Evolutionary conservation across 2,888 invertebrate species (phyloP), one percentile per base, ranked within the genome.

Genomic region (Andricus curvator): DNA sequence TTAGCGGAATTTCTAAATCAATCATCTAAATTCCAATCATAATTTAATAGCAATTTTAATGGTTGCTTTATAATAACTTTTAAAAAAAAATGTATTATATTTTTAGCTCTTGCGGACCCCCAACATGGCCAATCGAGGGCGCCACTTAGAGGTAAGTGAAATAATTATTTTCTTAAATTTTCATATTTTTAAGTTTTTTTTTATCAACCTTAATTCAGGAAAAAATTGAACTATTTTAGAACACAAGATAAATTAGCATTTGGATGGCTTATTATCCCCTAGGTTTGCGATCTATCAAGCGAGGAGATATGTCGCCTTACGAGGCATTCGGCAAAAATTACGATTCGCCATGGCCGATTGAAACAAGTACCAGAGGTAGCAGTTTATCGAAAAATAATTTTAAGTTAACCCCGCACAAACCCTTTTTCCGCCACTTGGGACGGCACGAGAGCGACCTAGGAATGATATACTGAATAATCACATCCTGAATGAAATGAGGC

Each of bases 251-350:
- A 56, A 56, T 56, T 56, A 60, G 60, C 22, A 22, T 11, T 60
- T 13, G 60, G 60, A 56, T 22, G 22, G 4, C 60, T 60, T 60
- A 29, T 76, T 62, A 60, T 64, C 62, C 29, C 17, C 33, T 74
- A 74, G 74, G 37, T 60, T 29, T 51, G 51, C 74, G 88, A 83
- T 83, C 88, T 78, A 77, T 87, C 80, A 89, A 86, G 77, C 86
- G 88, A 83, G 90, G 89, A 80, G 89, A 90, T 86, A 88, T 88
- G 83, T 87, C 87, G 82, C 86, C 89, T 77, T 82, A 81, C 81
- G 90, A 88, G 82, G 85, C 87, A 84, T 85, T 83, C 60, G 85
- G 85, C 78, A 86, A 88, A 51, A 85, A 82, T 83, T 86, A 85
- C 86, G 84, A 86, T 82, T 85, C 88, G 86, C 86, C 86, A 80